Base-by-base conservation (phyloP, 2,797 vertebrate species). In the Micropoecilia bifurca region DNA sequence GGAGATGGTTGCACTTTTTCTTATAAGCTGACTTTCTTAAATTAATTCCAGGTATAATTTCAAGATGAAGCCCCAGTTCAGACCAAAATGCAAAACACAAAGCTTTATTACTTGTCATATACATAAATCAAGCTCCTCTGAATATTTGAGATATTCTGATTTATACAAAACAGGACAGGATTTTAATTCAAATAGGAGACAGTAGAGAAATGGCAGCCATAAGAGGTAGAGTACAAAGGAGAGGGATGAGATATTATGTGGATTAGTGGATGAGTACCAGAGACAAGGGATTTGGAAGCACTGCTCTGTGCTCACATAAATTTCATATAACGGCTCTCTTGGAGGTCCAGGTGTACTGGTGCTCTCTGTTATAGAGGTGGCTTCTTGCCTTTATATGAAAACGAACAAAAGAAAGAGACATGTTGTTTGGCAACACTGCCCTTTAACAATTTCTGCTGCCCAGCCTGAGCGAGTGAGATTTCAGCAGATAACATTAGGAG, bases 31-130 rank as follows among this genome's bases (percentile, higher is more conserved):
- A 33, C 41, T 41, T 80, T 76, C 83, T 86, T 9, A 22, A 68
- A 73, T 74, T 85, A 45, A 83, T 86, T 81, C 87, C 85, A 30
- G 61, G 63, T 86, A 78, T 79, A 83, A 87, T 85, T 89, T 43
- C 84, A 22, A 75, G 71, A 53, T 3, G 0, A 12, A 33, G 41
- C 76, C 71, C 76, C 73, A 73, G 57, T 25, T 75, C 69, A 30
- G 73, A 84, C 45, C 71, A 80, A 74, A 83, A 76, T 7, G 72
- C 45, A 80, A 78, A 75, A 81, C 55, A 8, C 50, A 78, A 59
- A 79, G 53, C 2, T 88, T 90, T 81, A 89, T 91, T 73, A 53
- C 53, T n/a, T 73, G 72, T 86, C 84, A 78, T 36, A 69, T 75
- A 22, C 48, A 78, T 77, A 81, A 88, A 86, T 22, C 20, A 18